Base-by-base conservation (phyloP, 2,113 vertebrate genomes). In the Ptyas mucosa region DNA sequence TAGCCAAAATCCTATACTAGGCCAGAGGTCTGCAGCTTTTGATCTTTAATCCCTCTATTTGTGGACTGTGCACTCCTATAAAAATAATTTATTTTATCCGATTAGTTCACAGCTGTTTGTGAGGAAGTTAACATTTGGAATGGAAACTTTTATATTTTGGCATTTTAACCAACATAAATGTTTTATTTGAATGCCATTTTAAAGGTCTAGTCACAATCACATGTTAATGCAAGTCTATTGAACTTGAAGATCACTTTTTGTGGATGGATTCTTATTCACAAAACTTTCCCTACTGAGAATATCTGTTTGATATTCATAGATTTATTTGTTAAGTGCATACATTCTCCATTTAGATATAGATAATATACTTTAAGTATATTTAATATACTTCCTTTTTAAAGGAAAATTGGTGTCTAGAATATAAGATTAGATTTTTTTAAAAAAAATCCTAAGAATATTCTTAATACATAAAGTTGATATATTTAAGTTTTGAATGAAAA, bases 141-240 rank as follows among this genome's bases (percentile, higher is more conserved):
- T 94, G 39, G 87, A 81, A 49, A 92, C 52, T 89, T 91, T 57
- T 91, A 49, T 89, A n/a, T 90, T 11, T 81, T 95, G 58, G 90
- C 93, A 58, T 55, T 92, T 94, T 20, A 90, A 87, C 34, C 3
- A 90, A 49, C 2, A 91, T 93, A 75, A 91, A 89, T 94, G 89
- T 1, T 95, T 93, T 49, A 57, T 94, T 90, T 91, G n/a, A 92
- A 69, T 94, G 15, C 2, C 14, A 46, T 95, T 94, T 92, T 87
- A 91, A 95, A 95, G 89, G n/a, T 93, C 29, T 93, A 81, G n/a
- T 51, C 91, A 9, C 69, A 92, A 89, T 93, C 89, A 54, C 39
- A 64, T 86, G 34, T 89, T 52, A 94, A 15, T 39, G 49, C 1
- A 9, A 88, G 85, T 89, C 64, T 14, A 75, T 26, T 91, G 90